A percentile compares a stretch with the other conserved stretches of the same genome.
These are phyloP conservation scores for Capromys pilorides DNA, from an alignment of 2,797 vertebrate species.

Conservation along the genomic window DNA sequence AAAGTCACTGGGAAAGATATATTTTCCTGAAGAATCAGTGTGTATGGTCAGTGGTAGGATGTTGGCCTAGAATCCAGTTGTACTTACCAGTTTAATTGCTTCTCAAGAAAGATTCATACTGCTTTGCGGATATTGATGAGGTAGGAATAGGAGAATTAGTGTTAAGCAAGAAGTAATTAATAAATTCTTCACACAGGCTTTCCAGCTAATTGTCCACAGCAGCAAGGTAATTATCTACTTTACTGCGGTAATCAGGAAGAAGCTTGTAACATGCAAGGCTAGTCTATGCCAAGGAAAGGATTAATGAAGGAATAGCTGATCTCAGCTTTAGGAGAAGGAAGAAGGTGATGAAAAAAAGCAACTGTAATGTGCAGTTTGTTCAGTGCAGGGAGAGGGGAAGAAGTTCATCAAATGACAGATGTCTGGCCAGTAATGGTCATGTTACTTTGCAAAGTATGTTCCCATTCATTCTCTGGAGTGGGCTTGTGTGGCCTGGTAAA, in stretches of 20 bases:
- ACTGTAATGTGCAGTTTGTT: rapidly evolving
- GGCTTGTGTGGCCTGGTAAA: background rate
- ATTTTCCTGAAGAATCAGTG: background rate
- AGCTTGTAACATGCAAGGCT: background rate
- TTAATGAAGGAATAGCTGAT: too few species aligned
- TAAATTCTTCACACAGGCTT: background rate
- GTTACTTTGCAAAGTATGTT: background rate
- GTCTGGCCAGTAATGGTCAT: background rate
- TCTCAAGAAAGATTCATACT: background rate
- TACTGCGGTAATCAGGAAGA: background rate
- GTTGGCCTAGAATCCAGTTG: background rate
- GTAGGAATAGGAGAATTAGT: background rate
- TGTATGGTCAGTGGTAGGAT: background rate
- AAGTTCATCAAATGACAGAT: background rate
- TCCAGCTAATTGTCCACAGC: background rate
- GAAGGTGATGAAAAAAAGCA: background rate
- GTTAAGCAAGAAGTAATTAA: background rate
- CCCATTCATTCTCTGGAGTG: background rate
- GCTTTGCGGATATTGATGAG: background rate
- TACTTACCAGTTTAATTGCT: background rate
- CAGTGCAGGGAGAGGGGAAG: too few species aligned
- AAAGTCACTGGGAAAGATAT: background rate
- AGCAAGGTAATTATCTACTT: background rate
- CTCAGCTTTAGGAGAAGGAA: background rate
- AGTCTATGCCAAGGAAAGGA: background rate